Evolutionary conservation across 2,888 invertebrate species (phyloP).

Genomic region (Unio delphinus): DNA sequence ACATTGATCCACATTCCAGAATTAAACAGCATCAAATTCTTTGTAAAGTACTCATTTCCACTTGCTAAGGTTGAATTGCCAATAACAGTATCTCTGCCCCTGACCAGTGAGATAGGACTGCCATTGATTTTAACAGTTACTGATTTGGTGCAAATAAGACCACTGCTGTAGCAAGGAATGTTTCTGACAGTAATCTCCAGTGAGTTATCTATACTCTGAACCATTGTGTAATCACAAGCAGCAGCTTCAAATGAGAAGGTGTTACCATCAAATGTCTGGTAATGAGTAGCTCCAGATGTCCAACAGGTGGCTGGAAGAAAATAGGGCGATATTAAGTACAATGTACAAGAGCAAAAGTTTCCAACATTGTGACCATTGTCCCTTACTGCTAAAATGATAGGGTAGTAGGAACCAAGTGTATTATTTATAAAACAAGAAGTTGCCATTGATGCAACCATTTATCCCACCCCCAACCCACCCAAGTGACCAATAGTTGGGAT

Average conservation of each 20-base stretch:
- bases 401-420: too few species aligned
- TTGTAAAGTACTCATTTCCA: conserved; percentile 16
- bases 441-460: too few species aligned
- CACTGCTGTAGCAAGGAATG: conserved; percentile 86
- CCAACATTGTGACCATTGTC: too few species aligned
- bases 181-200: conserved; percentile 84
- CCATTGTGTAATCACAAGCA: conserved; percentile 84
- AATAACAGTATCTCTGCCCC: conserved; percentile 41
- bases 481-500: too few species aligned
- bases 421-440: too few species aligned
- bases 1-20: conserved; percentile 12
- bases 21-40: conserved; percentile 12
- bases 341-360: too few species aligned
- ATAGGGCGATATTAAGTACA: too few species aligned
- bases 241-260: conserved; percentile 87
- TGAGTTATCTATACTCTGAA: conserved; percentile 66
- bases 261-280: conserved; percentile 86
- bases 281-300: conserved; percentile 92
- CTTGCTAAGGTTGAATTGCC: conserved; percentile 36
- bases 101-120: conserved; percentile 24
- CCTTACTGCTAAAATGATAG: too few species aligned
- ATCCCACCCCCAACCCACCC: too few species aligned
- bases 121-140: conserved; percentile 26
- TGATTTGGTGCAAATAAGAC: conserved; percentile 86
- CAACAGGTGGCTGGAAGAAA: conserved; percentile 74